These are phyloP conservation scores for Apomyelois bistriatella DNA, from an alignment of 2,888 invertebrate genomes.

Conservation along the genomic window DNA sequence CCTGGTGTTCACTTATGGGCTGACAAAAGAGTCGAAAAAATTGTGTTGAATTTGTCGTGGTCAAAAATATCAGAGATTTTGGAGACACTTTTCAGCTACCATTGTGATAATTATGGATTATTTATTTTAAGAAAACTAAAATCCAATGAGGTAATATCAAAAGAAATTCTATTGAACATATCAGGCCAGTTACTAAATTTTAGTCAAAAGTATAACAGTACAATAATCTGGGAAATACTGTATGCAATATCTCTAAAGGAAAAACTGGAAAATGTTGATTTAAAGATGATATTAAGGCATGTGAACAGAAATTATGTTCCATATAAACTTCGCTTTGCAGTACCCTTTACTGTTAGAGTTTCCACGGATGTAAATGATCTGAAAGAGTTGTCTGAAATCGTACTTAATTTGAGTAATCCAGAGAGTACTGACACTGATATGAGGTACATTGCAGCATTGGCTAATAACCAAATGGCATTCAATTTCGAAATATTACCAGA, in stretches of 20 bases:
- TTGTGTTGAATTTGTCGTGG: constrained; percentile 38
- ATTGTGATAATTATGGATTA: constrained; percentile 46
- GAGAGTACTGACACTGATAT: constrained; percentile 56
- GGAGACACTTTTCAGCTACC: constrained; percentile 34
- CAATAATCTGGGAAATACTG: constrained; percentile 50
- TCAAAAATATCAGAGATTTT: constrained; percentile 38
- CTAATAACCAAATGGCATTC: constrained; percentile 58
- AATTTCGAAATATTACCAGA: constrained; percentile 39
- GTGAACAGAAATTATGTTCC: constrained; percentile 28
- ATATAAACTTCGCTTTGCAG: constrained; percentile 50
- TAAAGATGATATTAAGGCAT: constrained; percentile 26
- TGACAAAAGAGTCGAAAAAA: constrained; percentile 40
- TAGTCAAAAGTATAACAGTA: constrained; percentile 35
- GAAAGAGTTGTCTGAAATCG: constrained; percentile 35
- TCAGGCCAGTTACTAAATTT: constrained; percentile 36
- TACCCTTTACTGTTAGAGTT: constrained; percentile 52
- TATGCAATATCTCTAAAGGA: constrained; percentile 47
- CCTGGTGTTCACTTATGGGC: constrained; percentile 55
- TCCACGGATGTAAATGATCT: constrained; percentile 26
- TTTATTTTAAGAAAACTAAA: constrained; percentile 42
- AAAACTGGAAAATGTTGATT: constrained; percentile 29
- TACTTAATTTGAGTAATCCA: constrained; percentile 46
- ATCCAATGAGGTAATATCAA: constrained; percentile 25
- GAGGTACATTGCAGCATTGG: constrained; percentile 55
- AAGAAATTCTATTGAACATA: constrained; percentile 33